These are phyloP conservation scores for Bactericera cockerelli DNA, from an alignment of 1,140 invertebrate genomes.

Conservation along the genomic window DNA sequence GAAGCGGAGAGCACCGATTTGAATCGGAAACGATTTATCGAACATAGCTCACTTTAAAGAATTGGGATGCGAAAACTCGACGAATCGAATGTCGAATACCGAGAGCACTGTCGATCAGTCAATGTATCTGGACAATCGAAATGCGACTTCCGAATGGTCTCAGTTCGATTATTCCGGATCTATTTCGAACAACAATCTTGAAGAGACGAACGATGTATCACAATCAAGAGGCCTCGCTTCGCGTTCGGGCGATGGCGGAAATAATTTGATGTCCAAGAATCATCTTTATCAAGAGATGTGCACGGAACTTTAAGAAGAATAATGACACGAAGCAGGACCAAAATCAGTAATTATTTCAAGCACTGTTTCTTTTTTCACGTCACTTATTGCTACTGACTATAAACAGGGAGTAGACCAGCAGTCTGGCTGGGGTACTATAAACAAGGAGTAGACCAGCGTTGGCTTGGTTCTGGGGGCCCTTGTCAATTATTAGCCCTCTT, in stretches of 20 bases:
- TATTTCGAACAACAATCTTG: not conserved
- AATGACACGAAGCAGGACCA: too few species aligned
- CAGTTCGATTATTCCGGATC: not conserved
- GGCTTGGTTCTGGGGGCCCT: too few species aligned
- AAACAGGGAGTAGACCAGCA: too few species aligned
- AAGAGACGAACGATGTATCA: not conserved
- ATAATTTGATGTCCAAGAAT: not conserved
- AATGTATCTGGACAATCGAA: not conserved
- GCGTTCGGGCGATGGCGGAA: not conserved
- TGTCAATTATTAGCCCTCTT: too few species aligned
- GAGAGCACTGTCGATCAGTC: not conserved
- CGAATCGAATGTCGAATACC: not conserved
- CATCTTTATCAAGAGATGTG: not conserved
- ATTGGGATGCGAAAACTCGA: not conserved
- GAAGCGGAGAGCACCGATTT: not conserved
- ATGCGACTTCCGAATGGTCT: not conserved
- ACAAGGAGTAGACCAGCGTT: too few species aligned
- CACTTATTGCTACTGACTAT: too few species aligned
- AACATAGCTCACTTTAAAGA: not conserved
- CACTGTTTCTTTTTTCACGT: too few species aligned
- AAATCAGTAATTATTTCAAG: too few species aligned
- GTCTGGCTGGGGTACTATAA: too few species aligned
- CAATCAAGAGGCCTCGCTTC: not conserved
- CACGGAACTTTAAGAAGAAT: conserved; percentile 5
- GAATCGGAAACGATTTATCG: not conserved